Evolutionary conservation across 1,140 invertebrate genomes (phyloP).

Genomic region (Drosophila mayri): DNA sequence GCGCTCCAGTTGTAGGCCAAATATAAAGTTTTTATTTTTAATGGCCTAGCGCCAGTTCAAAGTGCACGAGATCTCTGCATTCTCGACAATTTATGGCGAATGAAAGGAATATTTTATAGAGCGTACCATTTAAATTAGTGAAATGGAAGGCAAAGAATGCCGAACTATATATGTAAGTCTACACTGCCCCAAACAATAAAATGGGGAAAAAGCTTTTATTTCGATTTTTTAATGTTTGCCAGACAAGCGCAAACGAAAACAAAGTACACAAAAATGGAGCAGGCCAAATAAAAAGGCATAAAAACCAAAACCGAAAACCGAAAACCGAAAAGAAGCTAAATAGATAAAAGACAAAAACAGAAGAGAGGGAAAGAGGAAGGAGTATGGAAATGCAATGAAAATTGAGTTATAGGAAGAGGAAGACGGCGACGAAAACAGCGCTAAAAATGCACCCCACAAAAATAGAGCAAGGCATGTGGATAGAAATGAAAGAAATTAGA

Average conservation of each 20-base stretch:
- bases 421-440: constrained; percentile 53
- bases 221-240: constrained; percentile 44
- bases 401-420: constrained; percentile 70
- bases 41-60: constrained; percentile 58
- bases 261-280: constrained; percentile 46
- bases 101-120: constrained; percentile 60
- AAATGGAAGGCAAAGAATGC: constrained; percentile 47
- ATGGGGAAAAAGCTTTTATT: constrained; percentile 43
- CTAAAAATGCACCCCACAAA: constrained; percentile 68
- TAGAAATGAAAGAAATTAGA: constrained; percentile 79
- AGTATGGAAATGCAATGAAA: constrained; percentile 55
- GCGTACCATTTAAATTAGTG: constrained; percentile 74
- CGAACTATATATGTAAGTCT: constrained; percentile 20
- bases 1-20: constrained; percentile 41
- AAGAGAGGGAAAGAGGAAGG: constrained; percentile 16
- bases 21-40: constrained; percentile 30
- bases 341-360: constrained; percentile 24
- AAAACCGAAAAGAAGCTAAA: constrained; percentile 36
- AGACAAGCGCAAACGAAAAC: constrained; percentile 48
- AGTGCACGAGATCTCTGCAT: constrained; percentile 43
- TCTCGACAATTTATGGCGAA: constrained; percentile 59
- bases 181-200: constrained; percentile 28
- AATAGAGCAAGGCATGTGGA: constrained; percentile 76
- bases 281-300: constrained; percentile 36
- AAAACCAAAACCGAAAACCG: constrained; percentile 35